A percentile compares a stretch with the other conserved stretches of the same genome.
Conservation (phyloP, 2,888 invertebrate genomes). For the Eupithecia tripunctaria region DNA sequence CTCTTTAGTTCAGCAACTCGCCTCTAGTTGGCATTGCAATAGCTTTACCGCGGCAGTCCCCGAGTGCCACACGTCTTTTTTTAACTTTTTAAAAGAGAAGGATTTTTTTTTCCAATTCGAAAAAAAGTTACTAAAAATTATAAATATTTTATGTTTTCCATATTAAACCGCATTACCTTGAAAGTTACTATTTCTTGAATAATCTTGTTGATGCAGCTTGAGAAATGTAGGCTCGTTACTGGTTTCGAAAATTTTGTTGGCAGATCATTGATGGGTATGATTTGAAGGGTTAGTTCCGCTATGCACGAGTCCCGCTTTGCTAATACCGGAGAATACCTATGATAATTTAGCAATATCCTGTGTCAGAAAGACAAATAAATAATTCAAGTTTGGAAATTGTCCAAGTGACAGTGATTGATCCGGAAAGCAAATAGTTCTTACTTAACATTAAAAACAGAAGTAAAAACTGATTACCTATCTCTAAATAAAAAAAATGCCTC, state of each 20-base stretch:
- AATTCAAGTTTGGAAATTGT: too few species aligned
- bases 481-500: too few species aligned
- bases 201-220: background rate
- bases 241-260: background rate
- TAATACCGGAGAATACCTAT: background rate
- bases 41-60: too few species aligned
- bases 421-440: background rate
- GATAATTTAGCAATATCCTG: background rate
- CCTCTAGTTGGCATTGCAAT: too few species aligned
- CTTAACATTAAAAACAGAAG: too few species aligned
- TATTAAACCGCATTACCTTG: background rate
- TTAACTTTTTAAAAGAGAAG: too few species aligned
- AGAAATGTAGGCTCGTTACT: background rate
- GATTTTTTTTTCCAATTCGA: background rate
- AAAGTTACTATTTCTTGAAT: background rate
- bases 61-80: too few species aligned
- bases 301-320: too few species aligned
- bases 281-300: too few species aligned
- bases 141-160: background rate
- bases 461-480: too few species aligned
- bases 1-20: too few species aligned
- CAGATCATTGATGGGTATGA: background rate
- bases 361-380: background rate
- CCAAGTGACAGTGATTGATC: background rate
- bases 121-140: background rate